Conservation (phyloP, 2,888 invertebrate species). For the Drosophila maculinotata region DNA sequence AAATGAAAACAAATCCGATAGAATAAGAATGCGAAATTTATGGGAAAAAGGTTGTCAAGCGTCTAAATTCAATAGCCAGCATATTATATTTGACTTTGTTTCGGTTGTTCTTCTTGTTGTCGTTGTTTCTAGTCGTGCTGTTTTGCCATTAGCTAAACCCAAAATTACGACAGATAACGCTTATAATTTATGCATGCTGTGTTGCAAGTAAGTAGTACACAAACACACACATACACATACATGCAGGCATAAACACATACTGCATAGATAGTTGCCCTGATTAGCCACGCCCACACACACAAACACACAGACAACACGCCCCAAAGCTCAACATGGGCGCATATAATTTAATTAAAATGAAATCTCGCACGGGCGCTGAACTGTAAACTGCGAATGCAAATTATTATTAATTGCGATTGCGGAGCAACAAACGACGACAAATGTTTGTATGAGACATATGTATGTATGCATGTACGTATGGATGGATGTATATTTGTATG, state of each 20-base stretch:
- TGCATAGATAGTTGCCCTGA: constrained; percentile 40
- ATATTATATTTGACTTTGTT: not conserved
- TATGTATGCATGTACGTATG: constrained; percentile 9
- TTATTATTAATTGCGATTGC: constrained; percentile 76
- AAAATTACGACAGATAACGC: constrained; percentile 60
- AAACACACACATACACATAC: constrained; percentile 9
- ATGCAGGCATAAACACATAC: constrained; percentile 6
- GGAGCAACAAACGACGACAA: constrained; percentile 59
- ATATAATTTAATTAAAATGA: constrained; percentile 75
- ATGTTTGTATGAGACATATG: constrained; percentile 62
- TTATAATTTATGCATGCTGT: constrained; percentile 73
- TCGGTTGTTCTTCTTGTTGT: constrained; percentile 4
- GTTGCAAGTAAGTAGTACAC: constrained; percentile 43
- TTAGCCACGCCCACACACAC: constrained; percentile 47
- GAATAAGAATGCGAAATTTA: not conserved
- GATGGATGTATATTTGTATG: constrained; percentile 13
- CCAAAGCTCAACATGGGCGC: constrained; percentile 49
- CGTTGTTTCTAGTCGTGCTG: constrained; percentile 9
- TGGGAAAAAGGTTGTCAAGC: not conserved
- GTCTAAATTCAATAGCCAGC: constrained; percentile 4
- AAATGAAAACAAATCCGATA: too few species aligned
- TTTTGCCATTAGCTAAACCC: constrained; percentile 38
- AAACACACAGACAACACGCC: constrained; percentile 5
- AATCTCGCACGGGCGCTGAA: constrained; percentile 79
- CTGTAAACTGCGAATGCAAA: constrained; percentile 80